Conservation (phyloP, 2,113 vertebrate species). For the Pelusios castaneus region DNA sequence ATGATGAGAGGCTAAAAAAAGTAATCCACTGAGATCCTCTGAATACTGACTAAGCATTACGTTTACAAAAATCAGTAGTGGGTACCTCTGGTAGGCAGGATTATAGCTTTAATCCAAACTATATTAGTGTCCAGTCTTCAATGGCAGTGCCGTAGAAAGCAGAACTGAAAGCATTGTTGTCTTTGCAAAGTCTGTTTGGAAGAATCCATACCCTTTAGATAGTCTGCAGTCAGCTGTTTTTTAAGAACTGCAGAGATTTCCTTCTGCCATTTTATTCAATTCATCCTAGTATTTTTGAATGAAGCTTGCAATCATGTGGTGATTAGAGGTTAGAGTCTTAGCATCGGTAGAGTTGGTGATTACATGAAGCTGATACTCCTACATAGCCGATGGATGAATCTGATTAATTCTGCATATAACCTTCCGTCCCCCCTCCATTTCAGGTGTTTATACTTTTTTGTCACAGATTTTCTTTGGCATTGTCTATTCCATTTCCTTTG, state of each 20-base stretch:
- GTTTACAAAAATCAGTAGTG: neutral
- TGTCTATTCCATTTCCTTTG: neutral
- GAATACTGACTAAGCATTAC: neutral
- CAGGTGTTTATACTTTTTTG: neutral
- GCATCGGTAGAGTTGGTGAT: neutral
- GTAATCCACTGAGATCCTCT: neutral
- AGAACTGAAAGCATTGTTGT: neutral
- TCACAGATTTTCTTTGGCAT: neutral
- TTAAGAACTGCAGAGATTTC: neutral
- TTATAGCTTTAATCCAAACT: neutral
- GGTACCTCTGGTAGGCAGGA: neutral
- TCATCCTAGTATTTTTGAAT: neutral
- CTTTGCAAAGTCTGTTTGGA: neutral
- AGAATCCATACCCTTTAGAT: neutral
- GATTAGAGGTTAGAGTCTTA: neutral
- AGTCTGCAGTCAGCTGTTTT: fast-evolving
- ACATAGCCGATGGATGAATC: neutral
- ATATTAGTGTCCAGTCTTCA: neutral
- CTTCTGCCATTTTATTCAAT: neutral
- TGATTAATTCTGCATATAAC: neutral
- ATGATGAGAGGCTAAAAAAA: neutral
- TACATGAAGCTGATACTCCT: neutral
- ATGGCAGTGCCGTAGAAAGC: neutral
- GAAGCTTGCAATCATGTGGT: fast-evolving
- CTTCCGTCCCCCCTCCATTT: neutral